Conservation (phyloP, 2,888 invertebrate genomes). For the Protodeltote pygarga region DNA sequence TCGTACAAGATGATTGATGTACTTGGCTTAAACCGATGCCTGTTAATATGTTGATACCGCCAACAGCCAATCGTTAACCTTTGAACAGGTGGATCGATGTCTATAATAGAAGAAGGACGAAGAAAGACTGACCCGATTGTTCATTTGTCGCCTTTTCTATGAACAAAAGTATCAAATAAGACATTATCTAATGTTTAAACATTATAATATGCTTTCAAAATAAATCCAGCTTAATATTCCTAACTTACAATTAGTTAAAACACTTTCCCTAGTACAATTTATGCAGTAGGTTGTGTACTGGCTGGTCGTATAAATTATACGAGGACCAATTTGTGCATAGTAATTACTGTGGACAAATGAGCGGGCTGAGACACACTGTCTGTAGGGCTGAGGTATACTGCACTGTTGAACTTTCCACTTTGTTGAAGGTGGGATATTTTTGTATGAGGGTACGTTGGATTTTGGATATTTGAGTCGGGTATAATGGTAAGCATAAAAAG, state of each 20-base stretch:
- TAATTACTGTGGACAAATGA: constrained; percentile 62
- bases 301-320: constrained; percentile 49
- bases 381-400: constrained; percentile 41
- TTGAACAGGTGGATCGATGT: too few species aligned
- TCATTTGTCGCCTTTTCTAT: too few species aligned
- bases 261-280: constrained; percentile 35
- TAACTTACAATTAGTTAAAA: constrained; percentile 14
- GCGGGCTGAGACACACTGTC: constrained; percentile 53
- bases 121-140: too few species aligned
- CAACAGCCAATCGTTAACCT: too few species aligned
- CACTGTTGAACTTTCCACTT: not conserved
- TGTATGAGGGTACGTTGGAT: not conserved
- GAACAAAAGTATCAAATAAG: too few species aligned
- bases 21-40: too few species aligned
- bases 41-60: too few species aligned
- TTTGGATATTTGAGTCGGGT: not conserved
- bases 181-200: too few species aligned
- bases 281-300: constrained; percentile 21
- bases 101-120: too few species aligned
- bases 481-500: not conserved
- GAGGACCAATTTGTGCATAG: constrained; percentile 52
- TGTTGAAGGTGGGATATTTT: not conserved
- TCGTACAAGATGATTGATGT: too few species aligned
- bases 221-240: constrained; percentile 14
- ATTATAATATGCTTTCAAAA: too few species aligned